Percentiles rank a stretch among this genome's conserved stretches.
These are phyloP conservation scores for Latrodectus hesperus DNA, from an alignment of 2,888 invertebrate genomes.

Conservation along the genomic window DNA sequence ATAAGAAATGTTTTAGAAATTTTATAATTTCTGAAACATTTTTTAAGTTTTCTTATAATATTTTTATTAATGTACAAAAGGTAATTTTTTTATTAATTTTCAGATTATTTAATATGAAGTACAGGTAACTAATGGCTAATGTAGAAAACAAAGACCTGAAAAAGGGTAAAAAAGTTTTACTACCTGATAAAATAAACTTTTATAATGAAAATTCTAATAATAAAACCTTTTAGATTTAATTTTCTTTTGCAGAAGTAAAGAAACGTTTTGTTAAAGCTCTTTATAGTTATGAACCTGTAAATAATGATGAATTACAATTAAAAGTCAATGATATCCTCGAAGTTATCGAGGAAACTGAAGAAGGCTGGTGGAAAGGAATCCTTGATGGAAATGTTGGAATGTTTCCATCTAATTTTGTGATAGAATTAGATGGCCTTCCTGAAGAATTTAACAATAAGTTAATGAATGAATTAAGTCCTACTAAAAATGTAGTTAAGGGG, in stretches of 20 bases:
- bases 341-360: constrained; percentile 92
- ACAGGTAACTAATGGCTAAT: constrained; percentile 41
- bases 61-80: too few relatives aligned
- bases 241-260: constrained; percentile 72
- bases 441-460: constrained; percentile 54
- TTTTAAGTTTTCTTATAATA: too few relatives aligned
- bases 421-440: constrained; percentile 72
- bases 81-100: neutral
- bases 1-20: too few relatives aligned
- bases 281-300: constrained; percentile 93
- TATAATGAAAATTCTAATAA: neutral
- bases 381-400: constrained; percentile 87
- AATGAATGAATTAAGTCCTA: constrained; percentile 49
- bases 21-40: too few relatives aligned
- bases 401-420: constrained; percentile 95
- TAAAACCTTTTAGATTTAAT: neutral
- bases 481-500: constrained; percentile 28
- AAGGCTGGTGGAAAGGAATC: constrained; percentile 96
- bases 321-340: constrained; percentile 92
- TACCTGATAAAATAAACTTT: neutral
- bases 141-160: constrained; percentile 45
- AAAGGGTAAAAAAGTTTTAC: constrained; percentile 13
- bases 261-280: constrained; percentile 86
- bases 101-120: constrained; percentile 20
- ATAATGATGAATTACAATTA: constrained; percentile 92